Evolutionary conservation across 1,140 invertebrate species (phyloP), one percentile per base, ranked within the genome.

Genomic region (Plutomurus gul): DNA sequence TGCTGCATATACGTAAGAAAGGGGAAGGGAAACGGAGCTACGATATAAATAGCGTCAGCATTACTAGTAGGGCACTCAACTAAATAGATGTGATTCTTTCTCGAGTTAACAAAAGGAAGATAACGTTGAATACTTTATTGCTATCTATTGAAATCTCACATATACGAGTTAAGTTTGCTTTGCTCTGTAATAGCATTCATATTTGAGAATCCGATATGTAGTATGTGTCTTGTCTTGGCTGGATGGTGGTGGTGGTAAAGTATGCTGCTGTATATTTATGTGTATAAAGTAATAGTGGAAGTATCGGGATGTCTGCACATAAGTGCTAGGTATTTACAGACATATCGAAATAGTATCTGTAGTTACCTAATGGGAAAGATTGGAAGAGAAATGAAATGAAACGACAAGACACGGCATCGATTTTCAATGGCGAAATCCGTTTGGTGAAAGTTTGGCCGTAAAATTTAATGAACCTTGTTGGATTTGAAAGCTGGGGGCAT

Each of bases 381-480:
- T 20, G 20, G 70, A 72, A 56, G 11, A 18, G 49, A 27, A 27
- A 70, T 18, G 30, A 70, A 70, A 70, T 70, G 60, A 70, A 70
- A 70, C 25, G 60, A 70, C n/a, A 70, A 18, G 30, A 70, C 10
- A 16, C 60, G 4, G 39, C 72, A 74, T 49, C 43, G 72, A 74
- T 74, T 74, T 74, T 74, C 72, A 74, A 74, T 74, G 72, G 22
- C 10, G 8, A 74, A 49, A 47, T 74, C 39, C 43, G 72, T 25
- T 72, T 47, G 25, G 16, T 47, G 43, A 74, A 74, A 74, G 40
- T 74, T 74, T 74, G 4, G 10, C 43, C 72, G 43, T 74, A 49
- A 74, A 74, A 74, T 74, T 49, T 27, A 74, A 74, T 74, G 72
- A 74, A 43, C 39, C 11, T 47, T 74, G 43, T 74, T 74, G 72